Evolutionary conservation across 2,797 vertebrate species (phyloP).

Genomic region (Garrulus glandarius): DNA sequence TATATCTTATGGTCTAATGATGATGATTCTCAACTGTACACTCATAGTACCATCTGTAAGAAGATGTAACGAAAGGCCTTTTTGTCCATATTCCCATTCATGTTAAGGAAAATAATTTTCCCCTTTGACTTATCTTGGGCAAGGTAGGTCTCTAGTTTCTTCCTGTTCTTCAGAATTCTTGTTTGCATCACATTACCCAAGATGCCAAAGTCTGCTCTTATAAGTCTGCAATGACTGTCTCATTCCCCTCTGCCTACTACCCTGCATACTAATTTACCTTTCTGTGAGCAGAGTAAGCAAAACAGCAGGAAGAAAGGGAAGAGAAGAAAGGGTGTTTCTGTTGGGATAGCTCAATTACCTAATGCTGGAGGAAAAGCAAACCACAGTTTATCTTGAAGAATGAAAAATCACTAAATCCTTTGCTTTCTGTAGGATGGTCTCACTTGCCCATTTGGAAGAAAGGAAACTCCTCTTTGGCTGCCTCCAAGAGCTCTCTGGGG

Average conservation of each 20-base stretch:
- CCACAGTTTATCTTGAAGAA: background rate
- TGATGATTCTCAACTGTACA: background rate
- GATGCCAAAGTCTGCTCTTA: background rate
- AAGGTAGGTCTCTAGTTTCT: background rate
- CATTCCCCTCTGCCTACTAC: background rate
- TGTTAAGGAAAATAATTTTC: background rate
- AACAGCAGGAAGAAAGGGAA: background rate
- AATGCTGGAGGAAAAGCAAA: background rate
- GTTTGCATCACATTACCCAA: background rate
- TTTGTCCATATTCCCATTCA: background rate
- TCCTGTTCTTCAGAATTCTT: background rate
- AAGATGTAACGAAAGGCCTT: background rate
- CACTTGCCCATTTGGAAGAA: background rate
- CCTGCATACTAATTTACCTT: slow-evolving; percentile 2
- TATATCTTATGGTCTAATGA: background rate
- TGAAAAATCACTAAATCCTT: background rate
- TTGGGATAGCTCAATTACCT: background rate
- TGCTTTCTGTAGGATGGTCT: background rate
- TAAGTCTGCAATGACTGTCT: background rate
- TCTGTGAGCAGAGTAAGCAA: slow-evolving; percentile 1
- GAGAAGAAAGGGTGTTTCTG: background rate
- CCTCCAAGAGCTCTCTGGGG: background rate
- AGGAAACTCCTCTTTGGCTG: background rate
- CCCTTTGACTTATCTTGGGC: background rate
- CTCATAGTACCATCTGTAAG: background rate